Base-by-base conservation (phyloP, 2,888 invertebrate species). In the Chromoteleia sp. region DNA sequence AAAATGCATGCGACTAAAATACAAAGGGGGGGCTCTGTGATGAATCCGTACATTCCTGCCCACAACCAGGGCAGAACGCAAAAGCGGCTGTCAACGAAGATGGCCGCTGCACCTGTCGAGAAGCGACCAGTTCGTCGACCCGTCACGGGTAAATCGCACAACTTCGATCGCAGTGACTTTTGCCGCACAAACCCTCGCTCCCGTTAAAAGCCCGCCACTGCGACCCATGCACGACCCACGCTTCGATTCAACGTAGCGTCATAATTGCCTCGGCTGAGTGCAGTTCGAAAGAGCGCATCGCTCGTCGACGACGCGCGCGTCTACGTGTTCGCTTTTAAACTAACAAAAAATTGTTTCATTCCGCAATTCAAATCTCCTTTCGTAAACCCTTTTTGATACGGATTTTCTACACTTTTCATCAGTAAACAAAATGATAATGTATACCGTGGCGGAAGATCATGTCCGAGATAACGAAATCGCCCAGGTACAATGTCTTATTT, bases 401-500 rank as follows among this genome's bases (percentile, higher is more conserved):
- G 8, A 33, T 67, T 58, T 77, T 75, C 41, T 48, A 68, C 52
- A 30, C 25, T 36, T 36, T 56, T 43, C 30, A 33, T 36, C 25
- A 7, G 0, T 50, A 41, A 39, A 10, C 84, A 86, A 85, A 79
- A 91, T 91, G 91, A 91, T 91, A 81, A 91, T 91, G 91, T 91
- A 92, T 82, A 92, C 91, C 21, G 90, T 91, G 14, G 91, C 91
- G 14, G 91, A 92, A 30, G 91, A 92, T 82, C 90, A 91, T 89
- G 93, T 93, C 93, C 93, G 93, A 86, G 93, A 93, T 87, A 93
- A 93, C 89, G 93, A 93, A 88, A 93, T 93, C 85, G 93, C 93
- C 86, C 93, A 93, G 93, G 93, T 93, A 93, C 14, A 68, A 36
- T 50, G 0, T 56, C 43, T 59, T 14, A 33, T 12, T 6, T 52